Conservation (phyloP, 1,140 invertebrate species). For the Neodiprion lecontei region DNA sequence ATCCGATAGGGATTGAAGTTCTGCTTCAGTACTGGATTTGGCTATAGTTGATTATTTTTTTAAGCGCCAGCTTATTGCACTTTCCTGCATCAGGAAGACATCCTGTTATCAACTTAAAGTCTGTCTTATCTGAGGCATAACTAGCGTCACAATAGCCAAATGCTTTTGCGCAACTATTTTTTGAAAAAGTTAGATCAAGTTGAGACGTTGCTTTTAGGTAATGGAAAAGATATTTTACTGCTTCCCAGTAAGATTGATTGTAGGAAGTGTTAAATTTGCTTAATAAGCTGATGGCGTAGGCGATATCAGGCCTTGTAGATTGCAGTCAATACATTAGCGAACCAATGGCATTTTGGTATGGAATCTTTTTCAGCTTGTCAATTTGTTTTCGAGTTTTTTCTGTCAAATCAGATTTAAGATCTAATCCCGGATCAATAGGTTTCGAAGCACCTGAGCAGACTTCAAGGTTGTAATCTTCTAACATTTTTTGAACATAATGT, state of each 20-base stretch:
- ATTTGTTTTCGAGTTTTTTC: not conserved
- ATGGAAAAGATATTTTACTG: constrained; percentile 39
- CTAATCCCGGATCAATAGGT: constrained; percentile 1
- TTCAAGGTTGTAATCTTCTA: not conserved
- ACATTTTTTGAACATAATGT: not conserved
- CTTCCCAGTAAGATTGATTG: constrained; percentile 35
- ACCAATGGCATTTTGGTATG: constrained; percentile 44
- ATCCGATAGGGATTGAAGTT: not conserved
- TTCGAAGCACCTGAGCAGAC: not conserved
- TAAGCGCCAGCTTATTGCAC: constrained; percentile 41
- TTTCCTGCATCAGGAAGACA: constrained; percentile 33
- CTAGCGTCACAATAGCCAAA: constrained; percentile 37
- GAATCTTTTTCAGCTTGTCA: constrained; percentile 23
- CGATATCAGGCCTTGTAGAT: constrained; percentile 50
- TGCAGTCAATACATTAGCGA: constrained; percentile 45
- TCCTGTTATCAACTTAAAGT: constrained; percentile 34
- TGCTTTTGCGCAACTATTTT: not conserved
- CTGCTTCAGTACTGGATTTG: constrained; percentile 42
- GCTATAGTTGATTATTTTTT: constrained; percentile 47
- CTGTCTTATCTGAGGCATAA: constrained; percentile 35
- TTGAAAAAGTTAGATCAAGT: constrained; percentile 24
- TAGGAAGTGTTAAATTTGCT: constrained; percentile 34
- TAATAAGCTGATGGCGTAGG: constrained; percentile 39
- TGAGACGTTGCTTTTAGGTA: constrained; percentile 38
- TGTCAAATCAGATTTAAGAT: not conserved